Conservation (phyloP, 2,113 vertebrate genomes). For the Alethe castanea region DNA sequence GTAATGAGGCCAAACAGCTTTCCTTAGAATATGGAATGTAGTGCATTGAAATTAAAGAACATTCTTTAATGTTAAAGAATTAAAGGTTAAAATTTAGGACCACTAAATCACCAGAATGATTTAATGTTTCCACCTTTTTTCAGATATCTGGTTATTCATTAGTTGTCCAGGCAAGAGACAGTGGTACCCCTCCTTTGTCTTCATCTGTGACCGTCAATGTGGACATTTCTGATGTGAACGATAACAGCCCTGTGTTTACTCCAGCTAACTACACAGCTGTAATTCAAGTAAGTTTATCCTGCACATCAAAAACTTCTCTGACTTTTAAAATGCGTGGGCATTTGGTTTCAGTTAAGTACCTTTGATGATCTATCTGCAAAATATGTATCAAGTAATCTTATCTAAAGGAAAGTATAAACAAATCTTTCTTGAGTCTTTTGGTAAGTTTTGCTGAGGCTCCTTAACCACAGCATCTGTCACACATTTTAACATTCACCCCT, state of each 20-base stretch:
- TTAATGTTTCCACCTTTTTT: slow-evolving; percentile 7
- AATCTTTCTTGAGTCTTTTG: neutral
- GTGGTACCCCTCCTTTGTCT: slow-evolving; percentile 85
- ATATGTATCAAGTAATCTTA: neutral
- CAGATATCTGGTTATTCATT: slow-evolving; percentile 91
- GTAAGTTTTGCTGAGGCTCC: neutral
- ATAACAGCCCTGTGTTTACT: slow-evolving; percentile 91
- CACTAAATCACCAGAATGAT: neutral
- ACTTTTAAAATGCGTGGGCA: neutral
- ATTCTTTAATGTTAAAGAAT: no score
- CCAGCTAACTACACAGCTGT: slow-evolving; percentile 91
- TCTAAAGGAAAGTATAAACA: neutral
- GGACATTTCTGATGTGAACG: slow-evolving; percentile 93
- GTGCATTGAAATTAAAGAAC: neutral
- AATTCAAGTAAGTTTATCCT: slow-evolving; percentile 83
- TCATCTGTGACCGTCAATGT: slow-evolving; percentile 90
- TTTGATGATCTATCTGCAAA: slow-evolving; percentile 9
- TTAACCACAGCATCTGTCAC: neutral
- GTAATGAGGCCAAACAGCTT: slow-evolving; percentile 2
- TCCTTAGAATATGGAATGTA: neutral
- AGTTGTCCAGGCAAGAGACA: slow-evolving; percentile 86
- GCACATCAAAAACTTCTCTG: slow-evolving; percentile 18
- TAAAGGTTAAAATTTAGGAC: neutral
- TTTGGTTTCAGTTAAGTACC: slow-evolving; percentile 18
- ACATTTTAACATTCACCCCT: neutral